Percentiles rank a stretch among this genome's conserved stretches.
These are phyloP conservation scores for Taenaris catops DNA, from an alignment of 2,888 invertebrate genomes.

Conservation along the genomic window DNA sequence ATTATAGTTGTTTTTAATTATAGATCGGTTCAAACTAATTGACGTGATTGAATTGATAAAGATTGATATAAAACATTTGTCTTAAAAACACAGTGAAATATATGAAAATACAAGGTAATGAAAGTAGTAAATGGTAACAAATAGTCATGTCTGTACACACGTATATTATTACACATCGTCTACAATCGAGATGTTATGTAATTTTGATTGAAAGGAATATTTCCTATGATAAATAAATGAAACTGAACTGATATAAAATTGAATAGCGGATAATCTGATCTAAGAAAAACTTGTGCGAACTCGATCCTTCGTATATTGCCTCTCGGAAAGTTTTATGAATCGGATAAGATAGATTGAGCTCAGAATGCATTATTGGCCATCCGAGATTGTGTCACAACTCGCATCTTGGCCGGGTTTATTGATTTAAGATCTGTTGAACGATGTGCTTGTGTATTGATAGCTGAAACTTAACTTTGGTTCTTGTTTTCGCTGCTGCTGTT, in stretches of 20 bases:
- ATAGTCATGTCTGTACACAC: no score
- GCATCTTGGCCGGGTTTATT: constrained; percentile 22
- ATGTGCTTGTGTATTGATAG: constrained; percentile 1
- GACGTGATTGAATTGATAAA: no score
- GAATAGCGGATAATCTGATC: constrained; percentile 18
- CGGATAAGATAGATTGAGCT: constrained; percentile 61
- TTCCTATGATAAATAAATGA: constrained; percentile 1
- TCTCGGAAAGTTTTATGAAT: constrained; percentile 61
- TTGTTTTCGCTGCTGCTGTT: no score
- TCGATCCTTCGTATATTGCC: constrained; percentile 43
- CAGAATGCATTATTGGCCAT: constrained; percentile 64
- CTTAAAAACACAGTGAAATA: no score
- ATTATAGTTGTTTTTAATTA: no score
- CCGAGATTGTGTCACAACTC: constrained; percentile 51
- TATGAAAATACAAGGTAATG: no score
- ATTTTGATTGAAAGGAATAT: constrained; percentile 1
- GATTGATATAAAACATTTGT: no score
- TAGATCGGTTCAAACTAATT: no score
- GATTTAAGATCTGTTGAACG: constrained; percentile 12
- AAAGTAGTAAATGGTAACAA: no score
- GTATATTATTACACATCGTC: no score
- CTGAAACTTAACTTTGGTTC: neutral
- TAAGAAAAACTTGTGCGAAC: constrained; percentile 49
- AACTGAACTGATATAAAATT: constrained; percentile 10
- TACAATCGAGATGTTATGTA: no score